Conservation (phyloP, 1,140 invertebrate genomes). For the Dreissena polymorpha region DNA sequence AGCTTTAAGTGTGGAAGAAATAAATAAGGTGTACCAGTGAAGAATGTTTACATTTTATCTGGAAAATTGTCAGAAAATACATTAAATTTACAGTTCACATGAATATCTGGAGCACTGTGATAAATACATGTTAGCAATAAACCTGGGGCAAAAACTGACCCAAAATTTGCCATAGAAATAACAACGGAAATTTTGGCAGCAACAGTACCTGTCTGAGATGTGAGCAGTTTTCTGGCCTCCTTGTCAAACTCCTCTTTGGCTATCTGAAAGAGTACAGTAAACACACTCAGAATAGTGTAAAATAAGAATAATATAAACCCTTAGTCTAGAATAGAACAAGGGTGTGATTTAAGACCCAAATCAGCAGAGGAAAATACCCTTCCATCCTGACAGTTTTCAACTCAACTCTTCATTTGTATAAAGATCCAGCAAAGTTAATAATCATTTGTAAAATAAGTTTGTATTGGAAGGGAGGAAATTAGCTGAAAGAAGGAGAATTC, state of each 20-base stretch:
- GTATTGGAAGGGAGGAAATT: too few relatives aligned
- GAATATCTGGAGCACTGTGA: background rate
- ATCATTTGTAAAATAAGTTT: background rate
- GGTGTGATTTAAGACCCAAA: background rate
- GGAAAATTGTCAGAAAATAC: background rate
- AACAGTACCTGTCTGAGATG: slow-evolving; percentile 83
- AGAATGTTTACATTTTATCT: background rate
- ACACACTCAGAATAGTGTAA: background rate
- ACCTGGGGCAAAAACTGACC: background rate
- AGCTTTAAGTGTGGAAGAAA: too few relatives aligned
- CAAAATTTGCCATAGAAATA: too few relatives aligned
- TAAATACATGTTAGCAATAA: background rate
- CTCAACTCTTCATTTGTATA: background rate
- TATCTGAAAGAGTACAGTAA: slow-evolving; percentile 76
- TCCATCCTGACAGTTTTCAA: too few relatives aligned
- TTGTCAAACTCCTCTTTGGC: slow-evolving; percentile 90
- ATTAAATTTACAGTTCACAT: too few relatives aligned
- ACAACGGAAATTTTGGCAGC: too few relatives aligned
- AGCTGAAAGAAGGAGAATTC: too few relatives aligned
- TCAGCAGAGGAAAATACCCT: background rate
- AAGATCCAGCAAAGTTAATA: background rate
- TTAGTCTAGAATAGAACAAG: background rate
- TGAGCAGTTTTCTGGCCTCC: slow-evolving; percentile 86
- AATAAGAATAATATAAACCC: background rate
- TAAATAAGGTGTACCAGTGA: background rate